phyloP scores from a whole-genome alignment of 2,113 vertebrate species.

The Odocoileus hemionus region DNA sequence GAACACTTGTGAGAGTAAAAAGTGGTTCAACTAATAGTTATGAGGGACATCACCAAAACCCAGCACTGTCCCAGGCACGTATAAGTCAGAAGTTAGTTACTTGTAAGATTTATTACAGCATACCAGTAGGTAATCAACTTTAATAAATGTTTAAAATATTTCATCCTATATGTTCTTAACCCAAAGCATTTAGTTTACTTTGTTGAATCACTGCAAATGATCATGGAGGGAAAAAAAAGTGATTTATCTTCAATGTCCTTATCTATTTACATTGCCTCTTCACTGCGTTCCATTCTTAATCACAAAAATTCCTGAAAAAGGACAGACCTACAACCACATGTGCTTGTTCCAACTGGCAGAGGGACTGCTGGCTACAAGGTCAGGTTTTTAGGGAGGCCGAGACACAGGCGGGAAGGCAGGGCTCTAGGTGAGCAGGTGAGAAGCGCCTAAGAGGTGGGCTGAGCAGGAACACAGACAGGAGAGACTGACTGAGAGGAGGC shows the following conservation, averaged over 20 bases:
- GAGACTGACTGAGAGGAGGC: no score
- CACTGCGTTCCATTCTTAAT: conserved; percentile 42
- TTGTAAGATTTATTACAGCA: not conserved
- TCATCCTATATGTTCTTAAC: conserved; percentile 34
- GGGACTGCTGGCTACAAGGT: rapidly evolving
- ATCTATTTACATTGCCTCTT: conserved; percentile 49
- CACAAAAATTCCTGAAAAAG: conserved; percentile 51
- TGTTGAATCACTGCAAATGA: conserved; percentile 40
- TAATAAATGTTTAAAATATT: not conserved
- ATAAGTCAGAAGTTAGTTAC: not conserved
- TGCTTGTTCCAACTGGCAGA: not conserved
- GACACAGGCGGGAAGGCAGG: not conserved
- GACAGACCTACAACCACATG: conserved; percentile 16
- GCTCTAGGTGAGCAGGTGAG: rapidly evolving
- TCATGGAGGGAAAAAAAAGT: not conserved
- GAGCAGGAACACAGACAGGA: no score
- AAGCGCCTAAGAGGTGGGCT: no score
- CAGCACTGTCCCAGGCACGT: not conserved
- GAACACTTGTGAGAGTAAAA: not conserved
- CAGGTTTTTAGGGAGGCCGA: not conserved
- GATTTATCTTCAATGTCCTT: conserved; percentile 20
- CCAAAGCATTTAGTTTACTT: conserved; percentile 46
- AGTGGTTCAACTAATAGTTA: not conserved
- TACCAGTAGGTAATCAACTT: not conserved
- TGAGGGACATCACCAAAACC: not conserved